These are phyloP conservation scores for Oxyteleia sp. DNA, from an alignment of 2,888 invertebrate genomes.

Conservation along the genomic window DNA sequence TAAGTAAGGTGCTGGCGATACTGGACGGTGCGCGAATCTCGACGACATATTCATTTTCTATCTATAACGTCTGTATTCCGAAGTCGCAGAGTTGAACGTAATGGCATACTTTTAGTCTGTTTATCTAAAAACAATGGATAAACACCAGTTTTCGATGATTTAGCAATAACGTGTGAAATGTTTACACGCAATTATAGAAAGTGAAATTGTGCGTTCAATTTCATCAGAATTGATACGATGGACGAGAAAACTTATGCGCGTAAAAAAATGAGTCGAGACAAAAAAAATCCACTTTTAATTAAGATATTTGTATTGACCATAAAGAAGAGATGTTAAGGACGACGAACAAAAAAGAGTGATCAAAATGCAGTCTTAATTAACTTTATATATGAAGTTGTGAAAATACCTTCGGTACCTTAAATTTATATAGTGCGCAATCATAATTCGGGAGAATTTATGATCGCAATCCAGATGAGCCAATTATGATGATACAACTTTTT, in stretches of 20 bases:
- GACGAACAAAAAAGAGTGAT: too few species aligned
- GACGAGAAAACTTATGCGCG: neutral
- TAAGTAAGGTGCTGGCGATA: too few species aligned
- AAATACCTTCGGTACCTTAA: conserved; percentile 13
- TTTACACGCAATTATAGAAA: conserved; percentile 42
- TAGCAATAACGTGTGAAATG: neutral
- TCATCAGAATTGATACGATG: conserved; percentile 24
- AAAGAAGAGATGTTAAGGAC: too few species aligned
- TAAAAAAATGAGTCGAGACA: neutral
- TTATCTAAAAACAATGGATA: conserved; percentile 28
- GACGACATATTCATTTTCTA: too few species aligned
- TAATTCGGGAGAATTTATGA: conserved; percentile 29
- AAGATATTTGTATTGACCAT: too few species aligned
- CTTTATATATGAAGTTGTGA: neutral
- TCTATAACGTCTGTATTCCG: conserved; percentile 75
- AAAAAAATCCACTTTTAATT: too few species aligned
- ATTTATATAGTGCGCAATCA: conserved; percentile 9
- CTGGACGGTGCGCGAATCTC: too few species aligned
- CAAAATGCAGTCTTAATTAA: too few species aligned
- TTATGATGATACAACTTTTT: conserved; percentile 29
- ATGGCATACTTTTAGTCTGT: conserved; percentile 77
- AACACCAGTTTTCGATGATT: neutral
- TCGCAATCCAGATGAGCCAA: conserved; percentile 28
- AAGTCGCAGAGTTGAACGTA: conserved; percentile 76
- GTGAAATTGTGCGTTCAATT: conserved; percentile 34